phyloP scores from a whole-genome alignment of 2,888 invertebrate genomes.

The Yponomeuta evonymella region DNA sequence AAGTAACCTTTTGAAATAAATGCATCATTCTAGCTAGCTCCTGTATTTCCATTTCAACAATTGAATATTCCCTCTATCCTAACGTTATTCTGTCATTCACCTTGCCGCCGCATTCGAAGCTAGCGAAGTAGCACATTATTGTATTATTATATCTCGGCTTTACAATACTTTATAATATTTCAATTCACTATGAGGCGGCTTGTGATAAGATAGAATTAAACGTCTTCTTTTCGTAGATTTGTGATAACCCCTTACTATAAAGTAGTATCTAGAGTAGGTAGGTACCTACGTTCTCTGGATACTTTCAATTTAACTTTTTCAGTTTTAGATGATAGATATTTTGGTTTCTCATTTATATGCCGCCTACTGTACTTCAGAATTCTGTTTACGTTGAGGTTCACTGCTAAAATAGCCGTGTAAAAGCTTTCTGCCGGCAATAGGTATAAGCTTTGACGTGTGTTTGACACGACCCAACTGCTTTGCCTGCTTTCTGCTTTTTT shows the following conservation, averaged over 20 bases:
- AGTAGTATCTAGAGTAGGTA: no score
- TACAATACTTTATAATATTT: no score
- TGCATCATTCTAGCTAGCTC: neutral
- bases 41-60: neutral
- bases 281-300: no score
- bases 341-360: no score
- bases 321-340: no score
- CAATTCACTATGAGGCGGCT: no score
- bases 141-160: neutral
- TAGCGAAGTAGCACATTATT: neutral
- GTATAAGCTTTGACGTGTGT: neutral
- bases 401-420: neutral
- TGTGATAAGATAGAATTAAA: no score
- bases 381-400: neutral
- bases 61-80: neutral
- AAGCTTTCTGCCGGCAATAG: neutral
- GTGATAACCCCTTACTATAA: no score
- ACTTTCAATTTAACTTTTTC: no score
- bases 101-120: neutral
- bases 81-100: neutral
- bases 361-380: neutral
- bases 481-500: neutral
- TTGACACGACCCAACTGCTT: neutral
- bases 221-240: no score
- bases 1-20: neutral